phyloP scores from a whole-genome alignment of 2,113 vertebrate species.

The Saguinus midas region DNA sequence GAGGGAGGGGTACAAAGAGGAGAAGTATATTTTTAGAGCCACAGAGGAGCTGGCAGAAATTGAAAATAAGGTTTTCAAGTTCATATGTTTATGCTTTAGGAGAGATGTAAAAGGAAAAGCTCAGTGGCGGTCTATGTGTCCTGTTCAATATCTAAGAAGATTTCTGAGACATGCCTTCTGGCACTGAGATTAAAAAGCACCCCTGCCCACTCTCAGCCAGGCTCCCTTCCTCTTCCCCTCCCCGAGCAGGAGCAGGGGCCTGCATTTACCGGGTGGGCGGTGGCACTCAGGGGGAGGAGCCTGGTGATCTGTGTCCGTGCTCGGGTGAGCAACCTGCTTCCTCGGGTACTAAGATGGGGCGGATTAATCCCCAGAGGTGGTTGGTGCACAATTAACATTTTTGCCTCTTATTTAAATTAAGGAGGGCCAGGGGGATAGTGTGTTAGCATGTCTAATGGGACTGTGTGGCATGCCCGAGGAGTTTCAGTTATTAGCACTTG shows the following conservation, averaged over 20 bases:
- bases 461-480: slow-evolving; percentile 58
- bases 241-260: neutral
- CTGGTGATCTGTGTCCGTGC: neutral
- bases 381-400: slow-evolving; percentile 73
- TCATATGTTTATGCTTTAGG: slow-evolving; percentile 58
- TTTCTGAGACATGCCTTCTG: slow-evolving; percentile 48
- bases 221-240: neutral
- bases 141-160: slow-evolving; percentile 61
- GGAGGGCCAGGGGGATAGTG: slow-evolving; percentile 59
- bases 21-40: slow-evolving; percentile 59
- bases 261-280: neutral
- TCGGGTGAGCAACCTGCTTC: slow-evolving; percentile 30
- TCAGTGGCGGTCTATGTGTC: slow-evolving; percentile 37
- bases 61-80: slow-evolving; percentile 73
- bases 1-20: neutral
- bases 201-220: neutral
- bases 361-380: slow-evolving; percentile 72
- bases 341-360: slow-evolving; percentile 39
- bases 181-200: slow-evolving; percentile 67
- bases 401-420: slow-evolving; percentile 80
- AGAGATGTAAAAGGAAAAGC: slow-evolving; percentile 32
- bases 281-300: neutral
- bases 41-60: slow-evolving; percentile 57
- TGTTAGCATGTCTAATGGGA: slow-evolving; percentile 72
- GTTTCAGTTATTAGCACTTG: slow-evolving; percentile 71